phyloP scores from a whole-genome alignment of 2,113 vertebrate species.

The Nyctibius bracteatus region DNA sequence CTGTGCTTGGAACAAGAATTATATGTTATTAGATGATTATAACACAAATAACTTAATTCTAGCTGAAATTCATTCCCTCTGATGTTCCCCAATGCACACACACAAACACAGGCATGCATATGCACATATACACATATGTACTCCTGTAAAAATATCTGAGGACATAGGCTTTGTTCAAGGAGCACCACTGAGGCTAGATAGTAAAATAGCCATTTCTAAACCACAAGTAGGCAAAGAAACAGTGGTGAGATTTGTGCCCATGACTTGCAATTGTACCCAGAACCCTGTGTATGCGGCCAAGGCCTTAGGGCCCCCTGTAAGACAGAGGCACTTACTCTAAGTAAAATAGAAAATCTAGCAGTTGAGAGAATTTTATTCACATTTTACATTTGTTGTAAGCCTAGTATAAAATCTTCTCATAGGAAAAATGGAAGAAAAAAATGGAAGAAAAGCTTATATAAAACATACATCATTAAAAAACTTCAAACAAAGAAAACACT shows the following conservation, averaged over 20 bases:
- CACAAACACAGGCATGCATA: not conserved
- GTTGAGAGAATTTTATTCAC: not conserved
- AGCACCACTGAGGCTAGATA: not conserved
- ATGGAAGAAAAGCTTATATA: not conserved
- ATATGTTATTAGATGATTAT: not conserved
- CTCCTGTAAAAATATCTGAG: not conserved
- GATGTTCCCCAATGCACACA: not conserved
- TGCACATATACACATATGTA: rapidly evolving
- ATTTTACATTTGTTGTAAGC: not conserved
- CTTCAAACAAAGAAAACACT: not conserved
- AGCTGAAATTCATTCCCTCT: not conserved
- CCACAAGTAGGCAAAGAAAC: not conserved
- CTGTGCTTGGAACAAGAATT: not conserved
- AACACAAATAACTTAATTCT: not conserved
- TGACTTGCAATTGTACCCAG: not conserved
- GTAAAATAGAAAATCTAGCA: not conserved
- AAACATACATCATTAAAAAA: not conserved
- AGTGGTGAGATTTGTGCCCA: not conserved
- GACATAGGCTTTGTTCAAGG: not conserved
- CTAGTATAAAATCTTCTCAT: not conserved
- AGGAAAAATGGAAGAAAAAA: not conserved
- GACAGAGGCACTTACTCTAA: not conserved
- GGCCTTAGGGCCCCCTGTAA: not conserved
- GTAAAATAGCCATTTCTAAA: not conserved
- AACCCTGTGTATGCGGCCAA: not conserved